Percentiles rank a stretch among this genome's conserved stretches.
Conservation (phyloP, 2,113 vertebrate genomes). For the Grantiella picta region DNA sequence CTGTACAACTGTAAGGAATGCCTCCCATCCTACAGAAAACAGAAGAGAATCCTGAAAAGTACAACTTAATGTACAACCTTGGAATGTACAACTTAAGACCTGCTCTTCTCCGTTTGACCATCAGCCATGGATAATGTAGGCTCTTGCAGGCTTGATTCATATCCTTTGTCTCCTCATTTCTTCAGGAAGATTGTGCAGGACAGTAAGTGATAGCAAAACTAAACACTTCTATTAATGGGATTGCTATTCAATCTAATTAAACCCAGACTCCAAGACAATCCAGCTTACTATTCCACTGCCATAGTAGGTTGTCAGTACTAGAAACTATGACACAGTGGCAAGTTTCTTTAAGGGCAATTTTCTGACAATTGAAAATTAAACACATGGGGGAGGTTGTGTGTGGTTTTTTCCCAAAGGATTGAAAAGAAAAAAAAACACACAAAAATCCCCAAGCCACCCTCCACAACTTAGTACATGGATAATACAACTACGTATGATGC, state of each 20-base stretch:
- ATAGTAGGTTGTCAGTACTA: not conserved
- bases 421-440: not conserved
- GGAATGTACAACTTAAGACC: not conserved
- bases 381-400: not conserved
- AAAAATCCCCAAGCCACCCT: not conserved
- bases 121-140: not conserved
- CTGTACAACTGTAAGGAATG: not conserved
- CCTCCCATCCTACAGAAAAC: not conserved
- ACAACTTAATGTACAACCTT: too few species aligned
- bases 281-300: not conserved
- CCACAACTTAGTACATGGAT: not conserved
- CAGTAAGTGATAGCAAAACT: not conserved
- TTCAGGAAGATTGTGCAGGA: not conserved
- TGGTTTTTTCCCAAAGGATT: not conserved
- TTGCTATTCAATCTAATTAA: conserved; percentile 33
- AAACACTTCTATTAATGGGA: conserved; percentile 3
- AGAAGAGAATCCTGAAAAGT: not conserved
- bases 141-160: not conserved
- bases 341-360: not conserved
- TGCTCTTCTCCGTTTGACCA: not conserved
- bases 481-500: not conserved
- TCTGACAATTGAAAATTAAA: not conserved
- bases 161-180: not conserved
- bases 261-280: not conserved
- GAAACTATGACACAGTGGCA: not conserved